Evolutionary conservation across 2,888 invertebrate species (phyloP), one percentile per base, ranked within the genome.

Genomic region (Dryocosmus kuriphilus): DNA sequence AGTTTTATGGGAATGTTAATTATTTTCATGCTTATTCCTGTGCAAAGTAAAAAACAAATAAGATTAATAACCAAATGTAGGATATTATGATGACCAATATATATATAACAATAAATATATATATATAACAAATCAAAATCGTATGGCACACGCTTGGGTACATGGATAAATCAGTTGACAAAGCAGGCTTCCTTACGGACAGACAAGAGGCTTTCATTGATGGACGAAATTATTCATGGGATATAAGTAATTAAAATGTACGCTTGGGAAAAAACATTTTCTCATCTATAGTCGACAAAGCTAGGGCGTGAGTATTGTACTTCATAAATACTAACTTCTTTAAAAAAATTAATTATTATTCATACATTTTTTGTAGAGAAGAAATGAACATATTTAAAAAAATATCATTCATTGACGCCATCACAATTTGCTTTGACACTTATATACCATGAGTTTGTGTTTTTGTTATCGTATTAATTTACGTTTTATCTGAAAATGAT

Each of bases 221-320:
- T 98, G 97, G 97, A 96, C 88, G 98, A 97, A 89, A 95, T 97
- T 0, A 94, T 98, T 60, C 94, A 95, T 86, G 98, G 97, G 0
- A 96, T 97, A 85, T 94, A 96, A 80, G 95, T 97, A 0, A 96
- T 97, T 83, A 97, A 97, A 90, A 97, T 97, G 97, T 97, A 96
- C 88, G 95, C 96, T 0, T 97, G 97, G 95, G 97, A 97, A 90
- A 94, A 94, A 51, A 96, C 96, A 0, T 97, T 97, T 88, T 94
- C 95, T 0, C 93, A 93, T n/a, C 89, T 95, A n/a, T n/a, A 8
- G 92, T 95, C 1, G 93, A 91, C 46, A 89, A 92, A 62, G 92
- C 93, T 1, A 87, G 94, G 88, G 90, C 90, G 94, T 94, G 80
- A 81, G 84, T 38, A 61, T 67, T n/a, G 8, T n/a, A n/a, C n/a